Base-by-base conservation (phyloP, 2,113 vertebrate genomes). In the Platichthys stellatus region DNA sequence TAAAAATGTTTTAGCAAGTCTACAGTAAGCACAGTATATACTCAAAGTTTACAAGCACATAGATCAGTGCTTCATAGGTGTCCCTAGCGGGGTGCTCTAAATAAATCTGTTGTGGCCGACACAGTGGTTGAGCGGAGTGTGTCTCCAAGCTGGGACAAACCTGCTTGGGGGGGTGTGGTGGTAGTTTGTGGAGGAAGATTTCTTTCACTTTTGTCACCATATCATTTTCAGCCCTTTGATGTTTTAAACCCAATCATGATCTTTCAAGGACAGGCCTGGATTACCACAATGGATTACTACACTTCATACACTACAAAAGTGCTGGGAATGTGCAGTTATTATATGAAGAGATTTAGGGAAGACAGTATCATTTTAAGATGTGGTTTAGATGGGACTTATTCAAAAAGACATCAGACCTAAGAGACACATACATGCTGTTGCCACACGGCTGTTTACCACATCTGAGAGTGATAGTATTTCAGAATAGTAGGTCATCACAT, bases 221-320 rank as follows among this genome's bases (percentile, higher is more conserved):
- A 87, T 93, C 80, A 64, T 80, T 86, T 89, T 66, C 69, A 71
- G 71, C 75, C 86, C 92, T 93, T 93, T 92, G 92, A 93, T 90
- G 90, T 92, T 81, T 74, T 24, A 85, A 87, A 89, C 77, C 87
- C 80, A 88, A 84, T 83, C 73, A 76, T 83, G 77, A 79, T 88
- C 43, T 75, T 79, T 85, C 82, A 85, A 86, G 88, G 90, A 78
- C 83, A 74, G 78, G 74, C 78, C 78, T 81, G 86, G 80, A 83
- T 86, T 84, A 89, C 69, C 66, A 86, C 88, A 83, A 82, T 84
- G 80, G 90, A 89, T 90, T 90, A 85, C 78, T 72, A 74, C 76
- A 89, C 58, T 75, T 81, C 68, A 82, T 61, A 78, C 72, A 53
- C 38, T 24, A 63, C 53, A 76, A 64, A 63, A 51, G n/a, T 65